Percentiles rank a stretch among this genome's conserved stretches.
Evolutionary conservation across 2,888 invertebrate genomes (phyloP).

Genomic region (Glaucopsyche alexis): DNA sequence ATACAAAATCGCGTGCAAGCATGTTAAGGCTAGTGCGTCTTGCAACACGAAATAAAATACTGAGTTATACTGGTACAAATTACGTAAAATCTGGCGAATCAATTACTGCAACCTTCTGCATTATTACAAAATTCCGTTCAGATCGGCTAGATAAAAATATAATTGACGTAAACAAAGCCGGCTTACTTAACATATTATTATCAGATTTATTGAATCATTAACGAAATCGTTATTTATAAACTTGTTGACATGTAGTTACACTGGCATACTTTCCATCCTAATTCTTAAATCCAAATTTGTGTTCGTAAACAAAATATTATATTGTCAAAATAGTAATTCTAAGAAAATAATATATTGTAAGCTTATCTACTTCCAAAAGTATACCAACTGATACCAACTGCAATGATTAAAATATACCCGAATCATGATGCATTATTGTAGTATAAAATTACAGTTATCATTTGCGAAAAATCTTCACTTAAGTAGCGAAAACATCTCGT

Average conservation of each 20-base stretch:
- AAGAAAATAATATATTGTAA: too few species aligned
- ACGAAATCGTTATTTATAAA: not conserved
- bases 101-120: conserved; percentile 31
- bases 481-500: not conserved
- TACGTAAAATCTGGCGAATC: conserved; percentile 33
- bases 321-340: too few species aligned
- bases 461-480: not conserved
- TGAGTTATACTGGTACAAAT: conserved; percentile 37
- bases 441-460: not conserved
- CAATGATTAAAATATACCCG: not conserved
- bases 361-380: not conserved
- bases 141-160: conserved; percentile 25
- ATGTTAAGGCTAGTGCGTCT: conserved; percentile 33
- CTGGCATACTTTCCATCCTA: too few species aligned
- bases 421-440: not conserved
- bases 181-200: conserved; percentile 9
- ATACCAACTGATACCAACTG: not conserved
- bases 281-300: too few species aligned
- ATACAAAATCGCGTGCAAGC: conserved; percentile 41
- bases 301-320: too few species aligned
- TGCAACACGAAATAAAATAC: conserved; percentile 37
- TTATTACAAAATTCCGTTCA: conserved; percentile 30
- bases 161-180: conserved; percentile 27
- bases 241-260: not conserved
- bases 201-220: conserved; percentile 6